phyloP scores from a whole-genome alignment of 2,797 vertebrate genomes.

The Valencia hispanica region DNA sequence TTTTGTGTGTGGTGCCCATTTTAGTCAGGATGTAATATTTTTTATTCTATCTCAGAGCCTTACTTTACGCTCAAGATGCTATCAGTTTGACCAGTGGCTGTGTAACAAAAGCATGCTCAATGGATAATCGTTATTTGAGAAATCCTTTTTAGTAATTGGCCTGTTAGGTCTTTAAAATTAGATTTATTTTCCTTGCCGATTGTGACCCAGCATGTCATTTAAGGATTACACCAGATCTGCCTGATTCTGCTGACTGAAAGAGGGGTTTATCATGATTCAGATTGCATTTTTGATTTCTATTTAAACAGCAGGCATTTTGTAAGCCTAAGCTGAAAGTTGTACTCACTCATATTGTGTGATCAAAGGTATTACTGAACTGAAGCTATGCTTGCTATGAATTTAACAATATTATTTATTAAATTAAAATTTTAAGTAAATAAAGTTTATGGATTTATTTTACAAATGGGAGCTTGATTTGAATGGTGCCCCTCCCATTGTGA shows the following conservation, averaged over 20 bases:
- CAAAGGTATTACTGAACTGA: conserved; percentile 10
- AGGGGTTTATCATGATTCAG: conserved; percentile 34
- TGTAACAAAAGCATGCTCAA: neutral
- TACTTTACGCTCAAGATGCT: neutral
- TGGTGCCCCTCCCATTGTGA: conserved; percentile 28
- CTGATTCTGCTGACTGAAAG: conserved; percentile 17
- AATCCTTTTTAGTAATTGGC: conserved; percentile 24
- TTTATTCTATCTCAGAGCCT: neutral
- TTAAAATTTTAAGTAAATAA: too few species aligned
- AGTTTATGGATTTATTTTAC: conserved; percentile 60
- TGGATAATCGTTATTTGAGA: conserved; percentile 6
- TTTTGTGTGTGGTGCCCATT: neutral
- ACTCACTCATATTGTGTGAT: conserved; percentile 16
- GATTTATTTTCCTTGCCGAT: conserved; percentile 2
- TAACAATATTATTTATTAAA: too few species aligned
- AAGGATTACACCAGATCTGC: conserved; percentile 13
- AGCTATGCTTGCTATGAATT: conserved; percentile 2
- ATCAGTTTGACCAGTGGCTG: neutral
- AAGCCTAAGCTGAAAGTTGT: conserved; percentile 26
- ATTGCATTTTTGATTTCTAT: conserved; percentile 40
- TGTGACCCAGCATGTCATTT: conserved; percentile 9
- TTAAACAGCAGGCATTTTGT: conserved; percentile 25
- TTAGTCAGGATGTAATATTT: neutral
- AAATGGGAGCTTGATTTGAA: conserved; percentile 47
- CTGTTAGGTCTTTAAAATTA: neutral